phyloP scores from a whole-genome alignment of 2,113 vertebrate genomes.

The Alouatta palliata region DNA sequence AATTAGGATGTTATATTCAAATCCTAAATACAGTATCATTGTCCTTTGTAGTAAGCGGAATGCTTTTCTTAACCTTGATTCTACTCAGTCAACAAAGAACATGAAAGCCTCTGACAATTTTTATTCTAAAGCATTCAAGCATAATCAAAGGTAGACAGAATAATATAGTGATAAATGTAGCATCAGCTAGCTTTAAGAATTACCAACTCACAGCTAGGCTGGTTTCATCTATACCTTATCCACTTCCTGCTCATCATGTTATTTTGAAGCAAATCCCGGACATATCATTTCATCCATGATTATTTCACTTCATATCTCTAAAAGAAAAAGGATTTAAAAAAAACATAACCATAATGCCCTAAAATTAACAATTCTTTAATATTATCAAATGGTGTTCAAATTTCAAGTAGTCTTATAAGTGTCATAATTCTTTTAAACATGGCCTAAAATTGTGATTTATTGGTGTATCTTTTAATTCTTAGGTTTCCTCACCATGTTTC shows the following conservation, averaged over 20 bases:
- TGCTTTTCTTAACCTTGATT: constrained; percentile 18
- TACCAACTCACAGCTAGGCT: neutral
- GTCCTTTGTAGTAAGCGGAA: neutral
- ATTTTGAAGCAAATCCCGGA: neutral
- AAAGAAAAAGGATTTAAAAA: neutral
- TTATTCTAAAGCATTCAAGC: neutral
- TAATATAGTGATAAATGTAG: neutral
- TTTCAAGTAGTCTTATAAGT: neutral
- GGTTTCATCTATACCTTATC: neutral
- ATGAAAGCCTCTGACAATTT: neutral
- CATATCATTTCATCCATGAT: neutral
- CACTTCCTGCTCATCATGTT: neutral
- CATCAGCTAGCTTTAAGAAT: neutral
- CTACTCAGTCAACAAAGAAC: neutral
- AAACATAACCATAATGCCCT: neutral
- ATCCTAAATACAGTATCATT: neutral
- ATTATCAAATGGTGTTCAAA: neutral
- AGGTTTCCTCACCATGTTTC: neutral
- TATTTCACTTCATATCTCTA: neutral
- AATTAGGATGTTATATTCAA: neutral
- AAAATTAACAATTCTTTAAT: neutral
- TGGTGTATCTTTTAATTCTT: neutral
- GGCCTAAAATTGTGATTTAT: neutral
- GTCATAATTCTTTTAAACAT: neutral
- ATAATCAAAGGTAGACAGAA: constrained; percentile 13